A percentile compares a stretch with the other conserved stretches of the same genome.
phyloP scores from a whole-genome alignment of 2,797 vertebrate species.

The Psittacula derbiana region DNA sequence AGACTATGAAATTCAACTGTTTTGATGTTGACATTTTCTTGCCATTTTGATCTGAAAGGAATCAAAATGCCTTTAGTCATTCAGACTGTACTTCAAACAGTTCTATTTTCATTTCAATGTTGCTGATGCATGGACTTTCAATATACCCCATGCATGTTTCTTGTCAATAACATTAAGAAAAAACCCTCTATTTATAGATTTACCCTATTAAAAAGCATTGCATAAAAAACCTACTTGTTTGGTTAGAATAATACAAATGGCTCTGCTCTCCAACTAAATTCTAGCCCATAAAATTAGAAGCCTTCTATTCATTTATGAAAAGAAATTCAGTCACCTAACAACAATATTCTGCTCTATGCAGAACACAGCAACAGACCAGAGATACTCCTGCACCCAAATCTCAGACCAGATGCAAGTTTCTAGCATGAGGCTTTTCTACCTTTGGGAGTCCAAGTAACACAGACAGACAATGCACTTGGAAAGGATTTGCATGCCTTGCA shows the following conservation, averaged over 20 bases:
- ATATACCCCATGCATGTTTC: constrained; percentile 6
- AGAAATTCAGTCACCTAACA: not conserved
- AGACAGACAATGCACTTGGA: not conserved
- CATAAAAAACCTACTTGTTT: not conserved
- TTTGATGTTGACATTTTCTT: constrained; percentile 43
- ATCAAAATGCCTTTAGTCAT: constrained; percentile 25
- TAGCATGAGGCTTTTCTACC: not conserved
- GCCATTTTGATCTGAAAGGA: constrained; percentile 38
- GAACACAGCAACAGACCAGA: not conserved
- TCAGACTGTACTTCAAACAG: constrained; percentile 6
- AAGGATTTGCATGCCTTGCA: not conserved
- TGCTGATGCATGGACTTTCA: not conserved
- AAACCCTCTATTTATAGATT: not conserved
- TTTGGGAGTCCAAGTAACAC: not conserved
- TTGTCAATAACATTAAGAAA: constrained; percentile 28
- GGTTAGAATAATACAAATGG: not conserved
- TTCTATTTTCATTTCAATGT: constrained; percentile 6
- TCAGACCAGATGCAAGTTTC: not conserved
- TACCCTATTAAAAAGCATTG: not conserved
- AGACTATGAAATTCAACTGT: constrained; percentile 37
- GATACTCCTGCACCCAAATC: not conserved
- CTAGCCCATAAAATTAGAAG: not conserved
- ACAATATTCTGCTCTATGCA: not conserved
- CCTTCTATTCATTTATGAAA: not conserved
- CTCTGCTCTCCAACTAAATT: not conserved